Percentiles rank a stretch among this genome's conserved stretches.
Conservation (phyloP, 2,888 invertebrate species). For the Lithophane semibrunnea region DNA sequence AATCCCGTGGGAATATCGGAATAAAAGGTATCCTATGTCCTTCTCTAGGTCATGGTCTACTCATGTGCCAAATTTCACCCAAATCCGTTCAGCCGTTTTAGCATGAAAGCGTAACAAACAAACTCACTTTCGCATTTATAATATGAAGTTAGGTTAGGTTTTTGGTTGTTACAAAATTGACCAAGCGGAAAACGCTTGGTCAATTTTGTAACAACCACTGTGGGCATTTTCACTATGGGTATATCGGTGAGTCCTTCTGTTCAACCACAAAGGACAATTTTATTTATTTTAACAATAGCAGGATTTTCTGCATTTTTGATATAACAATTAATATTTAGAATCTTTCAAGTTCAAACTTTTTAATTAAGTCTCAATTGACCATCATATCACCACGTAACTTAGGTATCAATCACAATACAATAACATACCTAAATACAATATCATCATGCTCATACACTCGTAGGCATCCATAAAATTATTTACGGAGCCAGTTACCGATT, state of each 20-base stretch:
- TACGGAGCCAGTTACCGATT: constrained; percentile 54
- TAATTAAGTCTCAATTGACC: neutral
- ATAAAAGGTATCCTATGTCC: too few relatives aligned
- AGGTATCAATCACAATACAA: neutral
- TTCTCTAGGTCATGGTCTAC: too few relatives aligned
- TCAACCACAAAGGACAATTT: neutral
- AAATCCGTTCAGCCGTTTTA: too few relatives aligned
- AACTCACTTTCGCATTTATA: too few relatives aligned
- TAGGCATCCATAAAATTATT: constrained; percentile 44
- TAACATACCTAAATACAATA: neutral
- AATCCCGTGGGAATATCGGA: too few relatives aligned
- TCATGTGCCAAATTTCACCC: too few relatives aligned
- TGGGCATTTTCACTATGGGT: too few relatives aligned
- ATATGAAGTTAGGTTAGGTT: too few relatives aligned
- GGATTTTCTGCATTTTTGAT: neutral
- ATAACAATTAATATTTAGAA: neutral
- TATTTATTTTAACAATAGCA: neutral
- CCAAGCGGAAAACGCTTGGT: too few relatives aligned
- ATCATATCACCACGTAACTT: neutral
- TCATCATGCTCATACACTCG: neutral
- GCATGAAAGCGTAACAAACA: too few relatives aligned
- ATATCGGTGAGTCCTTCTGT: neutral
- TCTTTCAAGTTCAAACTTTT: neutral
- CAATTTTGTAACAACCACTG: neutral
- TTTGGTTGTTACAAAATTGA: too few relatives aligned